phyloP scores from a whole-genome alignment of 2,113 vertebrate species.

The Crotalus helleri region DNA sequence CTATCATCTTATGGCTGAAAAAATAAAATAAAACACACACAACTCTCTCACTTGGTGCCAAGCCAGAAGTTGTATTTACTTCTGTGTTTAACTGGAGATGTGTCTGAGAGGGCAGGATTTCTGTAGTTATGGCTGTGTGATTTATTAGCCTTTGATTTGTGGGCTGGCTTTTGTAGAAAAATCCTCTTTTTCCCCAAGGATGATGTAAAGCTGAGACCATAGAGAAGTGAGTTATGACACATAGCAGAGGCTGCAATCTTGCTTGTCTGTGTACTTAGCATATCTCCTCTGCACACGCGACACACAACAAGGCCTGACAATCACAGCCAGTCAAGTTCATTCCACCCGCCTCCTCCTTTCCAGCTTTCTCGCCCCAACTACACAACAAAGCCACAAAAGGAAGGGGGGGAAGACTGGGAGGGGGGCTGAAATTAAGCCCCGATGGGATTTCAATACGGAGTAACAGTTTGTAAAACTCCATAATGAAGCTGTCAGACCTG shows the following conservation, averaged over 20 bases:
- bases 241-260: not conserved
- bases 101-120: not conserved
- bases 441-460: not conserved
- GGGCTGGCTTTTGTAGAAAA: not conserved
- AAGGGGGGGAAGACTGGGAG: not conserved
- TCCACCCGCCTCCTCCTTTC: not conserved
- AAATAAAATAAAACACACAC: not conserved
- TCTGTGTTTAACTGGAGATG: not conserved
- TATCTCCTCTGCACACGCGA: not conserved
- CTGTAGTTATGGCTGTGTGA: not conserved
- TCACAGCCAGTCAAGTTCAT: not conserved
- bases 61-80: fast-evolving
- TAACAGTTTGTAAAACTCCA: slow-evolving; percentile 14
- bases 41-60: not conserved
- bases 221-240: slow-evolving; percentile 2
- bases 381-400: not conserved
- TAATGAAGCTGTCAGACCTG: slow-evolving; percentile 14
- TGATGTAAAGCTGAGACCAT: not conserved
- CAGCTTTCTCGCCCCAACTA: not conserved
- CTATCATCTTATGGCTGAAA: not conserved
- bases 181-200: not conserved
- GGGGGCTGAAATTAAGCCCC: not conserved
- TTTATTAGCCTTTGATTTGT: not conserved
- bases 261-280: not conserved
- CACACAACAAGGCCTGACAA: not conserved